phyloP scores from a whole-genome alignment of 2,113 vertebrate species.

The Cranoglanis bouderius region DNA sequence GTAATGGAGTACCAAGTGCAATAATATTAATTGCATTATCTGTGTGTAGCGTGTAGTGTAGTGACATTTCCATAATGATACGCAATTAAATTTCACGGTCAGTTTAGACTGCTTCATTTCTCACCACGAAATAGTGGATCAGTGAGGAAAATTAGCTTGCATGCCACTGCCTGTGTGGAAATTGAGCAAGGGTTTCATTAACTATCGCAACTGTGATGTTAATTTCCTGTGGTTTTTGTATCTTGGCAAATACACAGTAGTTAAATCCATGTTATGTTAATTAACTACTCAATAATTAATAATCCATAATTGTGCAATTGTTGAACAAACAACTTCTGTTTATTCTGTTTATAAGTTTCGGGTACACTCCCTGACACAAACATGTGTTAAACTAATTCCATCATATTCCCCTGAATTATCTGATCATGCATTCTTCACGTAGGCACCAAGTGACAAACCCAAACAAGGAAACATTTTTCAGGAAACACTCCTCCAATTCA shows the following conservation, averaged over 20 bases:
- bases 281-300: too few relatives aligned
- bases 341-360: not conserved
- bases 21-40: not conserved
- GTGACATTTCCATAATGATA: not conserved
- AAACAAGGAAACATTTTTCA: conserved; percentile 4
- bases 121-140: not conserved
- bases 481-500: not conserved
- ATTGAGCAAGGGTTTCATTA: not conserved
- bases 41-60: not conserved
- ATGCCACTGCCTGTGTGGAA: not conserved
- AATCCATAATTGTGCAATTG: too few relatives aligned
- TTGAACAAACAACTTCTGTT: not conserved
- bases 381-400: too few relatives aligned
- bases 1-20: not conserved
- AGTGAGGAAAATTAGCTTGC: not conserved
- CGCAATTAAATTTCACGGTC: not conserved
- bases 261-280: not conserved
- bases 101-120: not conserved
- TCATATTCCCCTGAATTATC: not conserved
- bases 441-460: not conserved
- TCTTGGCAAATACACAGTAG: not conserved
- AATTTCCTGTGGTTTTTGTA: not conserved
- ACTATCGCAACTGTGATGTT: too few relatives aligned
- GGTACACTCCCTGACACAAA: not conserved
- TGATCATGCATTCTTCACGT: not conserved